Percentiles rank a stretch among this genome's conserved stretches.
phyloP scores from a whole-genome alignment of 2,888 invertebrate genomes.

The Habroteleia sp. region DNA sequence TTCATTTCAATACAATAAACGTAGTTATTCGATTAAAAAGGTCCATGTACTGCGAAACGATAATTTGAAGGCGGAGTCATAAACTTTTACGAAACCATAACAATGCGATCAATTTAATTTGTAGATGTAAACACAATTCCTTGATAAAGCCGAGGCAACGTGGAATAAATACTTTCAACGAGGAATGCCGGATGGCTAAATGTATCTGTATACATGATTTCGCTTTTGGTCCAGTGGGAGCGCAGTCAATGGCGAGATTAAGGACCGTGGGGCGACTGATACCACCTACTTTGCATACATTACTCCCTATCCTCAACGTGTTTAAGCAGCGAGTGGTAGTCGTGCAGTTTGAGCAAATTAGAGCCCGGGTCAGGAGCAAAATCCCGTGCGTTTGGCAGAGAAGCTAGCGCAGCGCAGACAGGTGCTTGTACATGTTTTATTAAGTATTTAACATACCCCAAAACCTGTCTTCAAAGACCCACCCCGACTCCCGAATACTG shows the following conservation, averaged over 20 bases:
- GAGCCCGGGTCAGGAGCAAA: constrained; percentile 52
- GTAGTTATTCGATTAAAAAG: constrained; percentile 22
- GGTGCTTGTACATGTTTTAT: constrained; percentile 61
- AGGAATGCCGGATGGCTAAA: constrained; percentile 43
- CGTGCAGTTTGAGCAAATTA: constrained; percentile 61
- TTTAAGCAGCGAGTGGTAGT: constrained; percentile 62
- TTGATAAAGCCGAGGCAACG: constrained; percentile 37
- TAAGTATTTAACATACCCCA: constrained; percentile 64
- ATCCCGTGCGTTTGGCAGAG: constrained; percentile 39
- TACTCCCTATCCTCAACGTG: constrained; percentile 63
- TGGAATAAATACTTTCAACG: constrained; percentile 39
- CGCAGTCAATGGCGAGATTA: constrained; percentile 71
- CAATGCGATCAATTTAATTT: constrained; percentile 51
- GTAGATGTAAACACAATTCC: constrained; percentile 45
- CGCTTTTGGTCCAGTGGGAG: constrained; percentile 51
- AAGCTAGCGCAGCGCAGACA: constrained; percentile 48
- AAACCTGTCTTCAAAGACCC: constrained; percentile 63
- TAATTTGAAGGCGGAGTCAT: constrained; percentile 29
- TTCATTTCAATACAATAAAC: constrained; percentile 45
- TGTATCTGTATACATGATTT: constrained; percentile 54
- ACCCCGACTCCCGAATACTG: constrained; percentile 45
- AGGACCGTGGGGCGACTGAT: constrained; percentile 68
- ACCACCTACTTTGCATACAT: constrained; percentile 74
- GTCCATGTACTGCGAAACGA: constrained; percentile 2
- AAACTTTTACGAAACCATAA: constrained; percentile 33